phyloP scores from a whole-genome alignment of 2,797 vertebrate genomes.

The Hydrophis major region DNA sequence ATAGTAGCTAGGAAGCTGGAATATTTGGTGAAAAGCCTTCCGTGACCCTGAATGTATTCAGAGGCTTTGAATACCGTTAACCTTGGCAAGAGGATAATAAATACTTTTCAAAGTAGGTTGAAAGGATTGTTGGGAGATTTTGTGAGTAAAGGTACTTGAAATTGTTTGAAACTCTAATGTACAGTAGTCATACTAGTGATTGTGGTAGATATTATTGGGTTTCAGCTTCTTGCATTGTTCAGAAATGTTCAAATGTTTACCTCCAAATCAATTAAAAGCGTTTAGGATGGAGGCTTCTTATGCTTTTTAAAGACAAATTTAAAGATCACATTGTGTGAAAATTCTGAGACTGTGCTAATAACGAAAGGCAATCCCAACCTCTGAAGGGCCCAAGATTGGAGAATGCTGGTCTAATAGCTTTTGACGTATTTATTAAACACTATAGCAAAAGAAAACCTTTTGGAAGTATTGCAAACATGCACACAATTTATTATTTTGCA shows the following conservation, averaged over 20 bases:
- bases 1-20: neutral
- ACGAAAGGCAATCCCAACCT: neutral
- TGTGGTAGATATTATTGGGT: neutral
- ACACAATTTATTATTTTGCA: constrained; percentile 17
- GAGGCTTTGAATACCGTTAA: neutral
- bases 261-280: neutral
- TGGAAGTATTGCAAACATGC: constrained; percentile 35
- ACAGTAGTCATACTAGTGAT: neutral
- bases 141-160: neutral
- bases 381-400: neutral
- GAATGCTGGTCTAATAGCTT: neutral
- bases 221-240: neutral
- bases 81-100: neutral
- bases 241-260: neutral
- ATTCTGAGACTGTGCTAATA: neutral
- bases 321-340: neutral
- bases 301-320: neutral
- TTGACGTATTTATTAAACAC: constrained; percentile 27
- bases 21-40: neutral
- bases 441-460: constrained; percentile 31
- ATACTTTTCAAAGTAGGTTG: neutral
- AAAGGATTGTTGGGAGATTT: neutral
- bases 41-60: neutral
- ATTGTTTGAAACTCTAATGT: neutral
- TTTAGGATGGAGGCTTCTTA: neutral